phyloP scores from a whole-genome alignment of 2,113 vertebrate genomes.

The Atlantisia rogersi region DNA sequence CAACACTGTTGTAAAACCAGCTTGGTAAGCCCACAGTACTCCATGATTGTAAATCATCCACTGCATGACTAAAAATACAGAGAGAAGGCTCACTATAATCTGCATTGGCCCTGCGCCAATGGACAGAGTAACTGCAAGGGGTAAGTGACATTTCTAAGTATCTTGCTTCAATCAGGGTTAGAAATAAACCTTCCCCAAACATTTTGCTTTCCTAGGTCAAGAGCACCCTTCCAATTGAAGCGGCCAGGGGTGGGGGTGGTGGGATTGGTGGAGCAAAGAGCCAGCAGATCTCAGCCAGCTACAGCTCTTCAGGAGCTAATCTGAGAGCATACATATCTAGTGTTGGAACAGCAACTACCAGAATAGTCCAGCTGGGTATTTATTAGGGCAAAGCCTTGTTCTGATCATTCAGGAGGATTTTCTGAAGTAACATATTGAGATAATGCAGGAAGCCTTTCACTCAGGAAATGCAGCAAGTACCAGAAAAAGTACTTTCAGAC shows the following conservation, averaged over 20 bases:
- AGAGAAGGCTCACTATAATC: not conserved
- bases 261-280: not conserved
- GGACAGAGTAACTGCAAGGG: conserved; percentile 11
- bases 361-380: conserved; percentile 17
- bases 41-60: not conserved
- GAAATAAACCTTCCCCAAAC: not conserved
- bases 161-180: not conserved
- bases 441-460: not conserved
- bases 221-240: not conserved
- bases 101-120: not conserved
- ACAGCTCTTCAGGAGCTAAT: conserved; percentile 16
- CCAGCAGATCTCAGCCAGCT: conserved; percentile 26
- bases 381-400: not conserved
- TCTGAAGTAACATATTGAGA: not conserved
- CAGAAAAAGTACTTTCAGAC: not conserved
- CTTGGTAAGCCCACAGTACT: not conserved
- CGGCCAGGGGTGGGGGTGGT: no score
- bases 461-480: not conserved
- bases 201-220: not conserved
- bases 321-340: not conserved
- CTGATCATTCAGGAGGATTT: not conserved
- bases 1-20: not conserved
- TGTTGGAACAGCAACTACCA: not conserved
- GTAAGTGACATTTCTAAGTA: not conserved
- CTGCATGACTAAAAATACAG: not conserved